Percentiles rank a stretch among this genome's conserved stretches.
These are phyloP conservation scores for Monopterus albus DNA, from an alignment of 2,113 vertebrate genomes.

Conservation along the genomic window DNA sequence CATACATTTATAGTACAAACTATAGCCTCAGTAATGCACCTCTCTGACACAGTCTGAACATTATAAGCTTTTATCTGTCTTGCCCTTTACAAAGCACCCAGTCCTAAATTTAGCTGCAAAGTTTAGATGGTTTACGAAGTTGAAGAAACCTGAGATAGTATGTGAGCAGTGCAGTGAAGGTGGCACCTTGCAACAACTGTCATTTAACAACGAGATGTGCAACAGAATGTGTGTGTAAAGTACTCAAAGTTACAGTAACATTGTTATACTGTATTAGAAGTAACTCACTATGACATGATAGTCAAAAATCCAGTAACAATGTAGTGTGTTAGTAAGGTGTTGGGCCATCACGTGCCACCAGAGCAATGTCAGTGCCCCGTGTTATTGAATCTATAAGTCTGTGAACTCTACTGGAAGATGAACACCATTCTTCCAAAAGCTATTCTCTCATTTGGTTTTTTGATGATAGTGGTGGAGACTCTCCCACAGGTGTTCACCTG, in stretches of 20 bases:
- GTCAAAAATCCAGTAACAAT: background rate
- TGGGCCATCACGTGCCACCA: too few relatives aligned
- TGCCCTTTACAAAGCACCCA: constrained; percentile 65
- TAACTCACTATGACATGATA: background rate
- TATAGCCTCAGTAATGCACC: background rate
- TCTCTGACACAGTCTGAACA: background rate
- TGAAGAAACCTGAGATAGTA: constrained; percentile 65
- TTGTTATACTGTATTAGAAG: background rate
- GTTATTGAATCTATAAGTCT: too few relatives aligned
- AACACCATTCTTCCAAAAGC: too few relatives aligned
- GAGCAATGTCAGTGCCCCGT: too few relatives aligned
- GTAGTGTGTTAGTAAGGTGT: too few relatives aligned
- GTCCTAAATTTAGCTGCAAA: constrained; percentile 72
- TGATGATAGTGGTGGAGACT: too few relatives aligned
- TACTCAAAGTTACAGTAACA: background rate
- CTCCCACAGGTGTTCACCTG: too few relatives aligned
- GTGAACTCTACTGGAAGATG: too few relatives aligned
- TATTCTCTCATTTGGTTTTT: too few relatives aligned
- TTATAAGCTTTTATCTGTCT: background rate
- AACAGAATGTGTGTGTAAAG: background rate
- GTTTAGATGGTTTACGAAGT: constrained; percentile 44
- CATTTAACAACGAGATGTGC: background rate
- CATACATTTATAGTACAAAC: background rate
- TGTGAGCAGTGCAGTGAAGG: constrained; percentile 12
- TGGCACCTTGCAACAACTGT: background rate